A percentile compares a stretch with the other conserved stretches of the same genome.
These are phyloP conservation scores for Porites evermanni DNA, from an alignment of 92 coral and sea anemone genomes.

Conservation along the genomic window DNA sequence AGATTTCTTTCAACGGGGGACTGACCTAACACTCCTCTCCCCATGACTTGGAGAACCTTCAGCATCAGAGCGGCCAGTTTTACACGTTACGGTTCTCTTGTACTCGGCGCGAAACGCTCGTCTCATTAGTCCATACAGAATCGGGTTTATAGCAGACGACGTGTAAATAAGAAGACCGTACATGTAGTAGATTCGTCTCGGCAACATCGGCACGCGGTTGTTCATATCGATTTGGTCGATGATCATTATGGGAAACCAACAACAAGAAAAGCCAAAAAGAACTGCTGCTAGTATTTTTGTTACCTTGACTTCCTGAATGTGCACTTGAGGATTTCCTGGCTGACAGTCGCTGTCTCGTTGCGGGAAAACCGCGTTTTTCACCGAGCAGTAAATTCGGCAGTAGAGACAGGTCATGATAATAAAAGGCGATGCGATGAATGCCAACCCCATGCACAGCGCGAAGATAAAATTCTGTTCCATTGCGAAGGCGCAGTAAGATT, in stretches of 20 bases:
- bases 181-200: conserved; percentile 13
- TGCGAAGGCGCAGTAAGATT: conserved; percentile 33
- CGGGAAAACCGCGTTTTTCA: conserved; percentile 12
- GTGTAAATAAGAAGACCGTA: conserved; percentile 24
- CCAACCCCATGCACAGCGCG: conserved; percentile 19
- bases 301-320: conserved; percentile 33
- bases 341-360: neutral
- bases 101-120: conserved; percentile 34
- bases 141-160: conserved; percentile 33
- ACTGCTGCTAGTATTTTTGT: conserved; percentile 16
- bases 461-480: conserved; percentile 30
- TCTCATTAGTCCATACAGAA: conserved; percentile 27
- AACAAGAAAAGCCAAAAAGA: conserved; percentile 24
- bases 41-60: too few relatives aligned
- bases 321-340: neutral
- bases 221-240: conserved; percentile 36
- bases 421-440: conserved; percentile 10
- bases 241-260: conserved; percentile 32
- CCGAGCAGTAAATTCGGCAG: conserved; percentile 18
- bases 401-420: conserved; percentile 21
- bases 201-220: conserved; percentile 24
- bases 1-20: too few relatives aligned
- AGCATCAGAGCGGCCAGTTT: neutral
- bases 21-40: too few relatives aligned
- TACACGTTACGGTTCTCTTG: conserved; percentile 15